Evolutionary conservation across 1,140 invertebrate species (phyloP), one percentile per base, ranked within the genome.

Genomic region (Linepithema humile): DNA sequence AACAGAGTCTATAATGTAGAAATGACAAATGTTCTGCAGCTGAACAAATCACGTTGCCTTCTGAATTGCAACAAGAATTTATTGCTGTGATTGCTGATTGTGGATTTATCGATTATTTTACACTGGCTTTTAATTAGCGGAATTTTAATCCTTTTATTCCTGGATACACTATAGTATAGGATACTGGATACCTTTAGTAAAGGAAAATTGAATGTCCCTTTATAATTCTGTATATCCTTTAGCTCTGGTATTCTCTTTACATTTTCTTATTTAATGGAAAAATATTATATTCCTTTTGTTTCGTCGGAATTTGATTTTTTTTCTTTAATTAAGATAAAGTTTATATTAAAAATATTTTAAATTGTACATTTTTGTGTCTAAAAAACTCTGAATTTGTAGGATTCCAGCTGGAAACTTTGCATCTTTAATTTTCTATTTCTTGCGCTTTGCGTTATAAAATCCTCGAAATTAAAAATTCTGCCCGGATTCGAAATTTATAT

Each of bases 11-110:
- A 64, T 6, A 23, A 35, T 29, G n/a, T 17, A 15, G 45, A 55
- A 78, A 53, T 53, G 64, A 70, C 48, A 38, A 65, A 77, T 57
- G 32, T 62, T 32, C 32, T 40, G 10, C 35, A 38, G 9, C 35
- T 62, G 26, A 17, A 38, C 32, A 15, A 62, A n/a, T 60, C 38
- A 60, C 55, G n/a, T 60, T 53, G 26, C 35, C 50, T 70, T 15
- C 38, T 43, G n/a, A 7, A 26, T 15, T 15, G 50, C 45, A 0
- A n/a, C 53, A 55, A 45, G 23, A 43, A 55, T 78, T 29, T 23
- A 3, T 20, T 38, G 40, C 26, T 20, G 38, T 26, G 4, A 55
- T 12, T 38, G 20, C 17, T 6, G n/a, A 70, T 32, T 23, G 26
- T 40, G 38, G 3, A 40, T 45, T 0, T n/a, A 74, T 60, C 35